Evolutionary conservation across 2,888 invertebrate genomes (phyloP).

Genomic region (Sepioteuthis lessoniana): DNA sequence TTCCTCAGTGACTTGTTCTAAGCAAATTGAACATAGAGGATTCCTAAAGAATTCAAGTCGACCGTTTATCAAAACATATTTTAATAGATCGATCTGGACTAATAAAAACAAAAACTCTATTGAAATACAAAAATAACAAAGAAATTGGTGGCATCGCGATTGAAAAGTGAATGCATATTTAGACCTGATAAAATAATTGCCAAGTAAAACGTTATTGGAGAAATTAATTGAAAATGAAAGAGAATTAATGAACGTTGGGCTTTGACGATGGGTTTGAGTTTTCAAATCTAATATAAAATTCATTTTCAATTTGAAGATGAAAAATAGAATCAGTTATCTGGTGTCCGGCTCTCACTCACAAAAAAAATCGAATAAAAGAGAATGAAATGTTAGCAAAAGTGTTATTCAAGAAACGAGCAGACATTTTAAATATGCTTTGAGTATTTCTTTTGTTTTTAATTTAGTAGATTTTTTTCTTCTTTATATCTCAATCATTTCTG

Average conservation of each 20-base stretch:
- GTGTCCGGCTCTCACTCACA: neutral
- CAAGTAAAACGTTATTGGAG: neutral
- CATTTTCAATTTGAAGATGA: neutral
- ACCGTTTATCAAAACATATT: no score
- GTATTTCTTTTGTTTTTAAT: neutral
- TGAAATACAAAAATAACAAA: no score
- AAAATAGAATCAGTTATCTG: constrained; percentile 15
- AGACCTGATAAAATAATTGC: neutral
- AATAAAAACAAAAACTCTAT: no score
- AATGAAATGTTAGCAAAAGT: neutral
- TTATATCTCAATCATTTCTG: no score
- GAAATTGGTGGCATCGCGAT: neutral
- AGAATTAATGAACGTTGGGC: constrained; percentile 1
- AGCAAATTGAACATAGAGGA: no score
- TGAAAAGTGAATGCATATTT: neutral
- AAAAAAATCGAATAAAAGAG: neutral
- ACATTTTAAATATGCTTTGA: neutral
- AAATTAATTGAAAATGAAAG: neutral
- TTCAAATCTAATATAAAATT: neutral
- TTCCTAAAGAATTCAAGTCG: no score
- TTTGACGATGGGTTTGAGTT: neutral
- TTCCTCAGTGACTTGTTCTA: no score
- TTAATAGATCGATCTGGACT: no score
- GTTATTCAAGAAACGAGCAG: neutral
- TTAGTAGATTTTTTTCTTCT: neutral